Evolutionary conservation across 2,888 invertebrate species (phyloP).

Genomic region (Tetragnatha montana): DNA sequence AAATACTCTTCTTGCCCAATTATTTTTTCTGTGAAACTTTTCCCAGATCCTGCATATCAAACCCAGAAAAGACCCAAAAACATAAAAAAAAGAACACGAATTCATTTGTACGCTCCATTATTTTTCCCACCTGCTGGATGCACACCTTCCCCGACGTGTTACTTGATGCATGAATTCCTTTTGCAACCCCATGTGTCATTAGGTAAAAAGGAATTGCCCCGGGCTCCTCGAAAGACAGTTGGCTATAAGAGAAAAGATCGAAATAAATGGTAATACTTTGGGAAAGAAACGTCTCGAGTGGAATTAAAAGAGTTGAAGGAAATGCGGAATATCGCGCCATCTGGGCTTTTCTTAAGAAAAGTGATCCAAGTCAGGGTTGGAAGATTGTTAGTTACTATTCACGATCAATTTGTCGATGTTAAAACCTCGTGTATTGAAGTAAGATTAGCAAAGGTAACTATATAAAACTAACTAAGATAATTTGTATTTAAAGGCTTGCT

Average conservation of each 20-base stretch:
- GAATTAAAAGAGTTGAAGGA: not conserved
- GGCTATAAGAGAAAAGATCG: constrained; percentile 4
- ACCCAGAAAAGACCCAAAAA: not conserved
- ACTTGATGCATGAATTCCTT: constrained; percentile 31
- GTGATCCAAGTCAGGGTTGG: too few relatives aligned
- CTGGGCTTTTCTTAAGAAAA: not conserved
- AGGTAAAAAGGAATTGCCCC: constrained; percentile 40
- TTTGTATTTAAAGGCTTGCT: too few relatives aligned
- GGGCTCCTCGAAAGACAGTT: constrained; percentile 28
- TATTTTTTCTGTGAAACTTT: not conserved
- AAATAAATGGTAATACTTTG: constrained; percentile 22
- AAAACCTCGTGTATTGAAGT: too few relatives aligned
- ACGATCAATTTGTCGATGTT: too few relatives aligned
- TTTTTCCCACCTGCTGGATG: constrained; percentile 11
- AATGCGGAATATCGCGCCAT: not conserved
- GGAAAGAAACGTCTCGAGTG: not conserved
- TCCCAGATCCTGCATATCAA: not conserved
- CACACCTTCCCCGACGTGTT: constrained; percentile 11
- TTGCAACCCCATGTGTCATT: constrained; percentile 36
- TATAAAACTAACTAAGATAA: too few relatives aligned
- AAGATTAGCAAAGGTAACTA: too few relatives aligned
- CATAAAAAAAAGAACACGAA: not conserved
- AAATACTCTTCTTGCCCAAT: not conserved
- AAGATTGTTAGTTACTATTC: too few relatives aligned
- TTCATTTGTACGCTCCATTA: constrained; percentile 44